Base-by-base conservation (phyloP, 2,888 invertebrate genomes). In the Phyllotreta striolata region DNA sequence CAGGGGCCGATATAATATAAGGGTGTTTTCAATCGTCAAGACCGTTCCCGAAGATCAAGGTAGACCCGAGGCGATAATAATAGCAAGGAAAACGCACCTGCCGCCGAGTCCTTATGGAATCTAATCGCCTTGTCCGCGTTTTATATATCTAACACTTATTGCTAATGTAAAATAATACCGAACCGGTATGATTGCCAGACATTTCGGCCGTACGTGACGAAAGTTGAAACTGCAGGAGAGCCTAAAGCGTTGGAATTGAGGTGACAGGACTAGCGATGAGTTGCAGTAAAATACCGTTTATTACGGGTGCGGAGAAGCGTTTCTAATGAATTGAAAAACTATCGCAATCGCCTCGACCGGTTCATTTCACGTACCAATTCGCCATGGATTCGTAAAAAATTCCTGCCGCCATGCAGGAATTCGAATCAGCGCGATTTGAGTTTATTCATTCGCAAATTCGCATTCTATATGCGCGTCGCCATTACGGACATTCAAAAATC, bases 111-210 rank as follows among this genome's bases (percentile, higher is more conserved):
- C 57, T 66, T 57, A 63, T 61, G 61, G 58, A 63, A 66, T 63
- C 66, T 66, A 66, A 66, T 66, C 66, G 63, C 61, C 63, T 47
- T 63, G 63, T 61, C 57, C 34, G 24, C 14, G 52, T 52, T 60
- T 54, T 60, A 60, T 60, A 58, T 63, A 62, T 39, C 58, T 57
- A 66, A 62, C 68, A 64, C 68, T 71, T 71, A 72, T 67, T 70
- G 70, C 69, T 67, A 71, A 74, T 74, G 73, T 73, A 73, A 74
- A 73, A 72, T 73, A 71, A 73, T 69, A 68, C 69, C 70, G 40
- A 37, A 69, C 40, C 39, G 60, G 67, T 70, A 71, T 71, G 71
- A 71, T 73, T 73, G 70, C 70, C 66, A 70, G 71, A 71, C 72
- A 72, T 74, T 74, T 66, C 64, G 62, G 49, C 49, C 49, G 67